Conservation (phyloP, 2,797 vertebrate species). For the Hylomyscus alleni region DNA sequence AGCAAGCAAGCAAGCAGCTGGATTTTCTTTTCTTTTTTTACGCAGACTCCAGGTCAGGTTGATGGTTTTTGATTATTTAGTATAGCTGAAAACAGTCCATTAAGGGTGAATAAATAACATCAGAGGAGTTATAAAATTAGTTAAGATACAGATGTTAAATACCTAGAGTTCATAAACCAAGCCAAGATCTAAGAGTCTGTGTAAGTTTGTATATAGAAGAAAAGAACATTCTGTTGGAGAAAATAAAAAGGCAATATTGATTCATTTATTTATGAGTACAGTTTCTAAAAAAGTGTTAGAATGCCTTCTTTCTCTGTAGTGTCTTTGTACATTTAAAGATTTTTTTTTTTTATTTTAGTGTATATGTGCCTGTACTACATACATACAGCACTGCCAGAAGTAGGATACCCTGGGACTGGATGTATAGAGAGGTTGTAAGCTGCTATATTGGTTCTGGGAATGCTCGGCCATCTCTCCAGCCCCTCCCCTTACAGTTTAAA, state of each 20-base stretch:
- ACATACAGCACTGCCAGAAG: background rate
- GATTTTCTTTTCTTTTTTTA: background rate
- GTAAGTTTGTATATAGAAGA: constrained; percentile 5
- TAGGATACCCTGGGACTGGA: too few species aligned
- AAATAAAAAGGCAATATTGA: constrained; percentile 21
- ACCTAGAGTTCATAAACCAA: constrained; percentile 39
- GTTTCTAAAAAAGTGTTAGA: constrained; percentile 14
- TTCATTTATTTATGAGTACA: background rate
- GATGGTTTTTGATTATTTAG: constrained; percentile 2
- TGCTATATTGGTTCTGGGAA: background rate
- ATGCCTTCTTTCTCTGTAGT: background rate
- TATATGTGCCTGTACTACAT: background rate
- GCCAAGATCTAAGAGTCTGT: background rate
- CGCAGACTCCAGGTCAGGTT: background rate
- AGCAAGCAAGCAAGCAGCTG: background rate
- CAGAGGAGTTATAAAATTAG: background rate
- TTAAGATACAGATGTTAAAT: constrained; percentile 30
- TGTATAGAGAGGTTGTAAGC: background rate
- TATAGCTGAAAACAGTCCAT: background rate
- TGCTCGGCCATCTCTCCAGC: background rate
- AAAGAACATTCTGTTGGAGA: background rate
- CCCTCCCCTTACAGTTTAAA: background rate
- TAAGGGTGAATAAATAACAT: background rate
- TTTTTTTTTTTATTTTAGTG: background rate
- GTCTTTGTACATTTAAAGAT: background rate